A percentile compares a stretch with the other conserved stretches of the same genome.
Conservation (phyloP, 2,113 vertebrate species). For the Muntiacus muntjak region DNA sequence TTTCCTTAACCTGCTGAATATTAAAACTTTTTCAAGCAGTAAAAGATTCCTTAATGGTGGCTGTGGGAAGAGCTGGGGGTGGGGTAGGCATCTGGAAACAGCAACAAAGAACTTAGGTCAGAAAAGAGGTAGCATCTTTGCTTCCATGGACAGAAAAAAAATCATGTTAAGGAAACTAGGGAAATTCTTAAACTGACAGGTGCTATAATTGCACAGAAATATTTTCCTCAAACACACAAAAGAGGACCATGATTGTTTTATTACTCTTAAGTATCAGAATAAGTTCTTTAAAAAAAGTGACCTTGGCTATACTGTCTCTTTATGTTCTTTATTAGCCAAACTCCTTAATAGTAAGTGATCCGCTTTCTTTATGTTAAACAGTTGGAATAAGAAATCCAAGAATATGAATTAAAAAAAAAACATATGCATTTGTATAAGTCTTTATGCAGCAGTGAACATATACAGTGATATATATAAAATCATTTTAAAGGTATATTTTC, state of each 20-base stretch:
- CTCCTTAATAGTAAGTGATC: background rate
- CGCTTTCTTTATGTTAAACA: background rate
- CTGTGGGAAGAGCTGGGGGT: background rate
- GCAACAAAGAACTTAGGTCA: background rate
- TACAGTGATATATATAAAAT: background rate
- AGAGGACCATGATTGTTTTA: background rate
- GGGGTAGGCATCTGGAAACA: background rate
- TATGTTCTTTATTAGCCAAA: background rate
- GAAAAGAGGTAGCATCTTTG: background rate
- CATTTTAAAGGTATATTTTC: background rate
- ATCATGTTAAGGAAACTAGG: background rate
- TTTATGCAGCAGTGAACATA: background rate
- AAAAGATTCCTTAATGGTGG: background rate
- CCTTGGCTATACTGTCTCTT: background rate
- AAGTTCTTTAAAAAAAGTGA: background rate
- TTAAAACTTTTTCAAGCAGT: conserved; percentile 54
- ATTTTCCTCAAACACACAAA: background rate
- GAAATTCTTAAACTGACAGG: background rate
- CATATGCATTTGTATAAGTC: background rate
- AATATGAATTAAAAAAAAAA: background rate
- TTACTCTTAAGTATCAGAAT: background rate
- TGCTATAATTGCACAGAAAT: background rate
- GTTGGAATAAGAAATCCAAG: background rate
- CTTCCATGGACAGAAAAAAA: background rate
- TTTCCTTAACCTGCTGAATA: conserved; percentile 70